These are phyloP conservation scores for Amphipyra tragopoginis DNA, from an alignment of 2,888 invertebrate species.

Conservation along the genomic window DNA sequence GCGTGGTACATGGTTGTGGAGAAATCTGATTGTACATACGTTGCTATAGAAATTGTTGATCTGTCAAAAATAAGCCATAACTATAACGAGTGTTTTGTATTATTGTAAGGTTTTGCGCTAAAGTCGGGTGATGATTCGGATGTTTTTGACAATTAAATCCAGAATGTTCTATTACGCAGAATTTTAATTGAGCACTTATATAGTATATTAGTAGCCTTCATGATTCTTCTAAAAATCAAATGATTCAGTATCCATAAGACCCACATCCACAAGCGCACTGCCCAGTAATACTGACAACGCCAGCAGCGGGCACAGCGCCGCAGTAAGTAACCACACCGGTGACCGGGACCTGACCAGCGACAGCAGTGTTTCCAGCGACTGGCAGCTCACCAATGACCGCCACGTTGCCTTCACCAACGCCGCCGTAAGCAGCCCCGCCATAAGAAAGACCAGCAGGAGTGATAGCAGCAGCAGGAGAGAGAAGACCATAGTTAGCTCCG, in stretches of 20 bases:
- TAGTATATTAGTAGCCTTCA: too few species aligned
- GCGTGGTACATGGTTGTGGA: too few species aligned
- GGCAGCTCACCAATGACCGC: constrained; percentile 41
- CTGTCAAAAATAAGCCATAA: too few species aligned
- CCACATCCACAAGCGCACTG: constrained; percentile 51
- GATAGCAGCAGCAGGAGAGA: constrained; percentile 8
- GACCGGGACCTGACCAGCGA: constrained; percentile 56
- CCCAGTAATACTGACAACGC: constrained; percentile 57
- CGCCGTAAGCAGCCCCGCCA: constrained; percentile 28
- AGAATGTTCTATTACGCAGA: too few species aligned
- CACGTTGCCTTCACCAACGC: constrained; percentile 35
- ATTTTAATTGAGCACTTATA: not conserved
- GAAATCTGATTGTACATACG: too few species aligned
- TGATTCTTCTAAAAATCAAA: not conserved
- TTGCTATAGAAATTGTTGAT: too few species aligned
- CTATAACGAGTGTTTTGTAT: too few species aligned
- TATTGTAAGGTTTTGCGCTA: too few species aligned
- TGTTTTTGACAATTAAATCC: too few species aligned
- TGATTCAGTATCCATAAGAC: constrained; percentile 10
- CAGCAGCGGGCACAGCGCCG: constrained; percentile 61
- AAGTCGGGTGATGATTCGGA: too few species aligned
- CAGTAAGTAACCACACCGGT: constrained; percentile 57
- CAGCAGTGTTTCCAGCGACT: constrained; percentile 51
- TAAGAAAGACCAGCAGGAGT: constrained; percentile 5
- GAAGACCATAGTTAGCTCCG: too few species aligned